These are phyloP conservation scores for Xestia ashworthii DNA, from an alignment of 2,888 invertebrate species.

Conservation along the genomic window DNA sequence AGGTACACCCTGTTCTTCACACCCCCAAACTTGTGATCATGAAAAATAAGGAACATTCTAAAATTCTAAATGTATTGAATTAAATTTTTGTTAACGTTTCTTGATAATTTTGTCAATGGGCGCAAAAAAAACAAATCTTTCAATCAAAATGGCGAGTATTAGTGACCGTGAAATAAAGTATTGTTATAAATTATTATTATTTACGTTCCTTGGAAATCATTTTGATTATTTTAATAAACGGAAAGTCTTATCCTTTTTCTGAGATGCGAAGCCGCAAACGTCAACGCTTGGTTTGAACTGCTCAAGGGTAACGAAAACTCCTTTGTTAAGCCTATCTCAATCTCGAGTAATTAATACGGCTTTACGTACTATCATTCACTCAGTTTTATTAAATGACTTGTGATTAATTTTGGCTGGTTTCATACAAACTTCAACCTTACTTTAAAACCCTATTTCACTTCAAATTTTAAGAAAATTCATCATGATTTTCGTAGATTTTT, in stretches of 20 bases:
- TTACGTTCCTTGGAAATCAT: no score
- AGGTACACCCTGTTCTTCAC: no score
- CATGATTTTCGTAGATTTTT: not conserved
- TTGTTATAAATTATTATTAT: no score
- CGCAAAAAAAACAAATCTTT: no score
- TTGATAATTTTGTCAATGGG: no score
- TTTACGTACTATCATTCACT: not conserved
- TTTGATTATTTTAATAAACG: not conserved
- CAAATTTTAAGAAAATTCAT: not conserved
- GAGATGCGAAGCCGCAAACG: not conserved
- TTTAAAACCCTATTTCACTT: not conserved
- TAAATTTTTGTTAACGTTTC: no score
- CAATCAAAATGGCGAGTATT: no score
- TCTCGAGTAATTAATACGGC: slow-evolving; percentile 1
- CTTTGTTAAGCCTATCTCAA: not conserved
- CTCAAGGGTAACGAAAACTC: not conserved
- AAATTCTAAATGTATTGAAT: no score
- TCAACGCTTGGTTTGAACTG: not conserved
- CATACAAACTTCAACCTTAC: no score
- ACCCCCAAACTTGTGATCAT: no score
- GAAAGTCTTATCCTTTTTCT: not conserved
- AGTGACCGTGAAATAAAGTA: no score
- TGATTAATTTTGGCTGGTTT: not conserved
- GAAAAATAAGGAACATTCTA: no score
- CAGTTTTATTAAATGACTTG: slow-evolving; percentile 3